Percentiles rank a stretch among this genome's conserved stretches.
Conservation (phyloP, 2,888 invertebrate genomes). For the Agrochola lychnidis region DNA sequence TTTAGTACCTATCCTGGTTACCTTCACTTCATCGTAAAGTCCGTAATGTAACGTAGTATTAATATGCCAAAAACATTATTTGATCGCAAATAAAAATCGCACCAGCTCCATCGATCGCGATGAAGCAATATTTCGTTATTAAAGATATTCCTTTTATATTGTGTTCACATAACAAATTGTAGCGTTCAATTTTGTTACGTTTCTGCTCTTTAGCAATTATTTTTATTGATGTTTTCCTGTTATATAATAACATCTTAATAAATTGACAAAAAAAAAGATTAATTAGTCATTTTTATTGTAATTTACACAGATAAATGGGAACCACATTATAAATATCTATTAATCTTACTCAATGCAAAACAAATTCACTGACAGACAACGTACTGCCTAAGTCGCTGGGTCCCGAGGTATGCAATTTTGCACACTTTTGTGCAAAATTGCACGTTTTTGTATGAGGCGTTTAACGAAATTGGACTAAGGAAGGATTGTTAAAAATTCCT, state of each 20-base stretch:
- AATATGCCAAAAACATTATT: conserved; percentile 47
- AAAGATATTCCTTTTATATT: conserved; percentile 66
- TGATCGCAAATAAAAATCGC: conserved; percentile 80
- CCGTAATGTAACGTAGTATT: conserved; percentile 49
- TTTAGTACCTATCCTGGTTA: neutral
- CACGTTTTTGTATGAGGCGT: too few species aligned
- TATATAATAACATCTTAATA: neutral
- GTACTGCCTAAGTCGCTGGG: too few species aligned
- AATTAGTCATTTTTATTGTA: neutral
- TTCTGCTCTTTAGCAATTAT: conserved; percentile 9
- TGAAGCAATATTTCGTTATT: conserved; percentile 76
- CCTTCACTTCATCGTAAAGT: neutral
- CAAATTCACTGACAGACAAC: too few species aligned
- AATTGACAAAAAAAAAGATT: neutral
- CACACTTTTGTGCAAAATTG: too few species aligned
- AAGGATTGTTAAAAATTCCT: too few species aligned
- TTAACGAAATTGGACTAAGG: too few species aligned
- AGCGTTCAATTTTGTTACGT: conserved; percentile 53
- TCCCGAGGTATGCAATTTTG: too few species aligned
- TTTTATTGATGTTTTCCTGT: conserved; percentile 27
- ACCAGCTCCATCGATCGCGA: conserved; percentile 69
- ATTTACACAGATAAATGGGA: neutral
- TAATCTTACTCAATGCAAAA: too few species aligned
- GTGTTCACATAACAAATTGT: conserved; percentile 57
- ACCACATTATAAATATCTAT: too few species aligned